Evolutionary conservation across 2,113 vertebrate species (phyloP), one percentile per base, ranked within the genome.

Genomic region (Grus americana): DNA sequence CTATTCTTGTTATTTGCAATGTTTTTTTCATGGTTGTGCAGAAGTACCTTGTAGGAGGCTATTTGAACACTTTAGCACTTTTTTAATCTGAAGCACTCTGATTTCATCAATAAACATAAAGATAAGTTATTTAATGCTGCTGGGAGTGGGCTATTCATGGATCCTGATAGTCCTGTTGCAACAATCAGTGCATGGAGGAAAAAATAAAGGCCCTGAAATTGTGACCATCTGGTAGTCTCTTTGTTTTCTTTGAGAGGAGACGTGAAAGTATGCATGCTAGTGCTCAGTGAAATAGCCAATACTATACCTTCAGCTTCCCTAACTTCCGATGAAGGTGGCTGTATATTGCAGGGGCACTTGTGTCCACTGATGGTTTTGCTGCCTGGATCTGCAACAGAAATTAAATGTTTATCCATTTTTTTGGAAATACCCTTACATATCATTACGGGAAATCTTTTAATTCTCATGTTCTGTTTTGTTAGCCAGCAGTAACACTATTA

Each of bases 301-400:
- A 23, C 32, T 10, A 4, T 96, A 98, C 98, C 98, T 99, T 97
- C 62, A 97, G 91, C 70, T 98, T 98, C 96, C 98, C 98, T 63
- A 97, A 79, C 34, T 98, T 99, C 86, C 97, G 73, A n/a, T 91
- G 58, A 62, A 98, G 89, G 91, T 98, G 98, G 52, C 30, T 3
- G 10, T 97, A 98, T 29, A 62, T 92, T 87, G 80, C 84, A 14
- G 98, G 98, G 73, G 97, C 52, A 24, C 32, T 65, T 6, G 79
- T 97, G 91, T 98, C 97, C 78, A 98, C 94, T 49, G 95, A 86
- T 32, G 98, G 59, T 95, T 97, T 98, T 67, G 97, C 98, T 47
- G 96, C 94, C 89, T 97, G 97, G 21, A 99, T 98, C 98, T 99
- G 85, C 10, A 96, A 96, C 19, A 94, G 50, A 92, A 92, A 85